Base-by-base conservation (phyloP, 2,888 invertebrate genomes). In the Dexiosoma caninum region DNA sequence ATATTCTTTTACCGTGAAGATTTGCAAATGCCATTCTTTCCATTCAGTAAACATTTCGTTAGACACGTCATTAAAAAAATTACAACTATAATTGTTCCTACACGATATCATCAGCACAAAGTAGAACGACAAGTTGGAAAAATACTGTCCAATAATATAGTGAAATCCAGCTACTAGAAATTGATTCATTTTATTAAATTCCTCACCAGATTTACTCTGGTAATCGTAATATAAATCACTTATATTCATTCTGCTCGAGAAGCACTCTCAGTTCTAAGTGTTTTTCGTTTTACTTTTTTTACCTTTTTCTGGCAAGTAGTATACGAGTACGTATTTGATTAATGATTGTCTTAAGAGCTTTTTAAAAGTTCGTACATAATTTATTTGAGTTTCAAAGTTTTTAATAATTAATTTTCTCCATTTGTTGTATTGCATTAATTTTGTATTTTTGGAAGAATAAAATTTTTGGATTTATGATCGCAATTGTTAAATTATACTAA, bases 51-150 rank as follows among this genome's bases (percentile, higher is more conserved):
- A 86, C 8, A 87, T 53, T 0, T 83, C 72, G 60, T 80, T 83
- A 80, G 86, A 78, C 70, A 88, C 78, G 40, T 86, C 84, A 62
- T 85, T 86, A 69, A 85, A 88, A 67, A 86, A 87, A n/a, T 84
- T 84, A 71, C 84, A 84, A 0, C 84, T 84, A 4, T 84, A 80
- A 12, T 77, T 60, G 19, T 83, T 75, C 2, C 85, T 83, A 40
- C 86, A 87, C 37, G 84, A 85, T 0, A 87, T 35, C 0, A 85
- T 84, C 21, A 88, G 35, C 3, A 86, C 84, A 69, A 88, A 81
- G 3, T 85, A 85, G 0, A 84, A 83, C 3, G 85, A 84, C 62
- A 84, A 74, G n/a, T 72, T 83, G 23, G 85, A 55, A 10, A 87
- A 85, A 35, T 85, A 84, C 10, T 78, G 42, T 23, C 83, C 83